Percentiles rank a stretch among this genome's conserved stretches.
phyloP scores from a whole-genome alignment of 2,888 invertebrate species.

The Lithodes maja region DNA sequence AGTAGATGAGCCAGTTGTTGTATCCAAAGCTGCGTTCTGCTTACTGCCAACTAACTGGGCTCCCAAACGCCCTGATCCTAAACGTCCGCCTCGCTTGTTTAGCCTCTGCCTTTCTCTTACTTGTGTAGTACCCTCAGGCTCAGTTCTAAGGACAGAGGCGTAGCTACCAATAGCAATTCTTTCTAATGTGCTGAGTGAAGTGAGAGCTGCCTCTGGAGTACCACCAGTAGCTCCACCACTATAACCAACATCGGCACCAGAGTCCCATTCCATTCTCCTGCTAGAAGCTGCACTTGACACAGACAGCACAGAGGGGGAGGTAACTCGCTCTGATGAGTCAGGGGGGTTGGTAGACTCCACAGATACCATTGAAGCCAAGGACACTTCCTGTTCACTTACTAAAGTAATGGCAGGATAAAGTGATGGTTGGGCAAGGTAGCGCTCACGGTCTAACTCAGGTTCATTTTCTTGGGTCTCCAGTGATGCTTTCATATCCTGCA shows the following conservation, averaged over 20 bases:
- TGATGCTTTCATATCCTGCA: conserved; percentile 62
- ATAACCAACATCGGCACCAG: conserved; percentile 90
- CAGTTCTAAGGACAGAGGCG: conserved; percentile 74
- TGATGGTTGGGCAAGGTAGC: conserved; percentile 47
- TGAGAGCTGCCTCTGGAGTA: conserved; percentile 58
- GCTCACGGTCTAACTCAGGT: conserved; percentile 45
- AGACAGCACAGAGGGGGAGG: conserved; percentile 78
- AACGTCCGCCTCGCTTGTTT: conserved; percentile 30
- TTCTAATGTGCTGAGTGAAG: conserved; percentile 79
- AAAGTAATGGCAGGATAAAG: conserved; percentile 28
- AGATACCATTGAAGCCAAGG: conserved; percentile 65
- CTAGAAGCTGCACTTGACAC: conserved; percentile 85
- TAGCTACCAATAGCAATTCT: conserved; percentile 79
- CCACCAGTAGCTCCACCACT: conserved; percentile 65
- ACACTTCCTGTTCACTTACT: conserved; percentile 62
- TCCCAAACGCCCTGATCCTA: conserved; percentile 13
- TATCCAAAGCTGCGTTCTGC: conserved; percentile 13
- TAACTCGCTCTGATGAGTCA: conserved; percentile 69
- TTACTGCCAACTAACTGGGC: neutral
- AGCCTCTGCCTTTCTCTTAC: conserved; percentile 52
- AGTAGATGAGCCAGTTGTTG: conserved; percentile 10
- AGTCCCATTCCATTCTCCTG: conserved; percentile 90
- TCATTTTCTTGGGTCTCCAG: conserved; percentile 26
- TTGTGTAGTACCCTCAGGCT: conserved; percentile 75
- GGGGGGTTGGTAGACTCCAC: conserved; percentile 68